Percentiles rank a stretch among this genome's conserved stretches.
phyloP scores from a whole-genome alignment of 2,797 vertebrate species.

The Caiman crocodilus region DNA sequence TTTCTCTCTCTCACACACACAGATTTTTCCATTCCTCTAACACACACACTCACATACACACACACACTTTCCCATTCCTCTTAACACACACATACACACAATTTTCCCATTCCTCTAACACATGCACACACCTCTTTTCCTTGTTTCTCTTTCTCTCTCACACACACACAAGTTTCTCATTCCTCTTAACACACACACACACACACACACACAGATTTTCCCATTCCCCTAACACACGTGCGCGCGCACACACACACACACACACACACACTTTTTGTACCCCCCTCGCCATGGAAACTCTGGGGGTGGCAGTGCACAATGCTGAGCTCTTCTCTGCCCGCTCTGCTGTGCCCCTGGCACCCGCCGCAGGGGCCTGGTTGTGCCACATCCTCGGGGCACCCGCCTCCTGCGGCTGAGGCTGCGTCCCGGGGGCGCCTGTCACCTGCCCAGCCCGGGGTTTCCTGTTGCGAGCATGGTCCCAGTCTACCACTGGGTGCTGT shows the following conservation, averaged over 20 bases:
- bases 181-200: too few relatives aligned
- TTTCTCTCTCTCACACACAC: too few relatives aligned
- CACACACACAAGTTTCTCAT: too few relatives aligned
- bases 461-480: neutral
- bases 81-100: too few relatives aligned
- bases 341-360: neutral
- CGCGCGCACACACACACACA: neutral
- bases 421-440: neutral
- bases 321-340: slow-evolving; percentile 13
- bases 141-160: too few relatives aligned
- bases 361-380: neutral
- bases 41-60: too few relatives aligned
- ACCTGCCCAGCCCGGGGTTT: neutral
- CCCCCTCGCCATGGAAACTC: slow-evolving; percentile 7
- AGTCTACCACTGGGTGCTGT: rapidly evolving
- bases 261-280: neutral
- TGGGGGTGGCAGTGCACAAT: slow-evolving; percentile 3
- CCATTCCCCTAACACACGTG: too few relatives aligned
- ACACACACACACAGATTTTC: too few relatives aligned
- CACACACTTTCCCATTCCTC: too few relatives aligned
- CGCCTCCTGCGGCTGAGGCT: rapidly evolving
- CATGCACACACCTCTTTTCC: too few relatives aligned
- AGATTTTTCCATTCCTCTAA: too few relatives aligned
- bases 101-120: too few relatives aligned
- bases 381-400: neutral